Conservation (phyloP, 1,140 invertebrate species). For the Meloidogyne exigua region DNA sequence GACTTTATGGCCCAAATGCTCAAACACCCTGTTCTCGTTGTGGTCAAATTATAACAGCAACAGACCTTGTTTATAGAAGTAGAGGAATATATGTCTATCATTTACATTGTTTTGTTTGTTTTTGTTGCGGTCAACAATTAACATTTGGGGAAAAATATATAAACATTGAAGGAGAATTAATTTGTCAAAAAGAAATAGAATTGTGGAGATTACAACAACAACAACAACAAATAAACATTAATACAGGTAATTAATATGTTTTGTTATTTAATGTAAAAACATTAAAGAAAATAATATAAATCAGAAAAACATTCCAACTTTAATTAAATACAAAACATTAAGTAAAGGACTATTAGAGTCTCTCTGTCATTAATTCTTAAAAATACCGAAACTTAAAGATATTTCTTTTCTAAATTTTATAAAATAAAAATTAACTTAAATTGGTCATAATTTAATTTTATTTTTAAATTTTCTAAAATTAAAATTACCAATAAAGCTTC, state of each 20-base stretch:
- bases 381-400: too few relatives aligned
- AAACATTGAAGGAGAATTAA: conserved; percentile 31
- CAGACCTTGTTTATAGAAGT: conserved; percentile 27
- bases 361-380: too few relatives aligned
- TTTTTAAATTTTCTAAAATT: neutral
- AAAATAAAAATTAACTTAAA: neutral
- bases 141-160: conserved; percentile 35
- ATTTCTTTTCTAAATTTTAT: too few relatives aligned
- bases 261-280: too few relatives aligned
- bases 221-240: neutral
- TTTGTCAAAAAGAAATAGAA: conserved; percentile 33
- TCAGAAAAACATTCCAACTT: too few relatives aligned
- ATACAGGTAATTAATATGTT: too few relatives aligned
- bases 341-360: too few relatives aligned
- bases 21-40: conserved; percentile 25
- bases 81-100: conserved; percentile 22
- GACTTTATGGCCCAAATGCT: conserved; percentile 7
- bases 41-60: conserved; percentile 13
- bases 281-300: too few relatives aligned
- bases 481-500: conserved; percentile 25
- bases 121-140: conserved; percentile 29
- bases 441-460: neutral
- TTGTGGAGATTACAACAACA: conserved; percentile 25
- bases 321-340: too few relatives aligned
- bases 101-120: conserved; percentile 36